Base-by-base conservation (phyloP, 2,888 invertebrate genomes). In the Himalopsyche japonica region DNA sequence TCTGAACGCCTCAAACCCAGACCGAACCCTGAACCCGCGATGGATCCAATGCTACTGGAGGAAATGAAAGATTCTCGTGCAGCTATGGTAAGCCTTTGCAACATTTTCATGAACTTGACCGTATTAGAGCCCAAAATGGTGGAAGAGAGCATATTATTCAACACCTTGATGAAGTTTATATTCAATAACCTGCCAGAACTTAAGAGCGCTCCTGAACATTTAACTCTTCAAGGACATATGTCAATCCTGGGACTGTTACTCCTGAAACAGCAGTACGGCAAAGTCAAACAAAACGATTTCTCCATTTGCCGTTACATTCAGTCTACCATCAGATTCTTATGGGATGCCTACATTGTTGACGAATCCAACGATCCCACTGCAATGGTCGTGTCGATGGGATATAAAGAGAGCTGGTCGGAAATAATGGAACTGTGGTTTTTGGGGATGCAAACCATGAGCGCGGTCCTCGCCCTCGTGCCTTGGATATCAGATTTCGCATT, bases 401-500 rank as follows among this genome's bases (percentile, higher is more conserved):
- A 98, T 90, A 97, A 97, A 89, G 95, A 96, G 89, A 93, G 95
- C 88, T 98, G 98, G 98, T 95, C 95, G 92, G 97, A 98, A 89
- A 93, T 98, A 85, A 96, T 95, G 89, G 98, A 98, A 89, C 91
- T 98, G 18, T 98, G 98, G 98, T 98, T 97, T 90, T 92, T 98
- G 86, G 98, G 98, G 30, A 97, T 98, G 97, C 98, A 98, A 90
- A 97, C 98, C 1, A 95, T 98, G 93, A 95, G 97, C 88, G 94
- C 95, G 47, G 95, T 97, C 0, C 90, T 98, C 64, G 94, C 96
- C 24, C 93, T 95, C 86, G 94, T 97, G 86, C 97, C 97, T 4
- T 97, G 97, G 97, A 95, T 97, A 86, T 96, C 97, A 0, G 97
- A 97, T 88, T 97, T 97, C 90, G 96, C 97, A 5, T 95, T 98